A percentile compares a stretch with the other conserved stretches of the same genome.
Conservation (phyloP, 2,797 vertebrate species). For the Capromys pilorides region DNA sequence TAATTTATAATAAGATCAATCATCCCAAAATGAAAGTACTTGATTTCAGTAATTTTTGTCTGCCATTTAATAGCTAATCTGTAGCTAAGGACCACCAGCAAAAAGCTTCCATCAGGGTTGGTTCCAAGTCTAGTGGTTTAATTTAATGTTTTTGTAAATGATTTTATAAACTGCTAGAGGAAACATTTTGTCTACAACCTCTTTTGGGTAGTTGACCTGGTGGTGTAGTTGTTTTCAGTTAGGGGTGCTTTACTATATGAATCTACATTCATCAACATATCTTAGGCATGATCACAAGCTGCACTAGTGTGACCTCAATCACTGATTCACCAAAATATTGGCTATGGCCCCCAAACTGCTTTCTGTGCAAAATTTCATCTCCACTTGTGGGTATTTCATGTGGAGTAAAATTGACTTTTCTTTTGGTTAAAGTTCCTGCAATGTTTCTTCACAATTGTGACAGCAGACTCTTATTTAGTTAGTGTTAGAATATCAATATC, state of each 20-base stretch:
- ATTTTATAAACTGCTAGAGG: slow-evolving; percentile 6
- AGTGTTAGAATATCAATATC: background rate
- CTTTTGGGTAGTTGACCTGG: background rate
- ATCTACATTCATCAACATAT: background rate
- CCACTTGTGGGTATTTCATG: background rate
- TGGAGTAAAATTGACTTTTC: background rate
- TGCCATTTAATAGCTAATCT: background rate
- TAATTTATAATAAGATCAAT: background rate
- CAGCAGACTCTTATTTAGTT: background rate
- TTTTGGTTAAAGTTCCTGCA: slow-evolving; percentile 7
- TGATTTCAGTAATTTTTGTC: slow-evolving; percentile 38
- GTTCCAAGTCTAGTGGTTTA: background rate
- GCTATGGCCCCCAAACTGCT: background rate
- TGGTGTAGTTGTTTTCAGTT: background rate
- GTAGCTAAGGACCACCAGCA: background rate
- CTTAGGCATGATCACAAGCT: slow-evolving; percentile 2
- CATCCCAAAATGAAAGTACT: slow-evolving; percentile 25
- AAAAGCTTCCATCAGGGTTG: background rate
- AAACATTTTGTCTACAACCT: slow-evolving; percentile 26
- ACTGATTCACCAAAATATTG: background rate
- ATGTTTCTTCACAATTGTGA: background rate
- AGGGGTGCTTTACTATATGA: background rate
- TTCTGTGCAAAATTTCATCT: slow-evolving; percentile 20
- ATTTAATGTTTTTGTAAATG: background rate
- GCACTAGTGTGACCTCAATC: background rate